Percentiles rank a stretch among this genome's conserved stretches.
These are phyloP conservation scores for Conus ventricosus DNA, from an alignment of 1,140 invertebrate genomes.

Conservation along the genomic window DNA sequence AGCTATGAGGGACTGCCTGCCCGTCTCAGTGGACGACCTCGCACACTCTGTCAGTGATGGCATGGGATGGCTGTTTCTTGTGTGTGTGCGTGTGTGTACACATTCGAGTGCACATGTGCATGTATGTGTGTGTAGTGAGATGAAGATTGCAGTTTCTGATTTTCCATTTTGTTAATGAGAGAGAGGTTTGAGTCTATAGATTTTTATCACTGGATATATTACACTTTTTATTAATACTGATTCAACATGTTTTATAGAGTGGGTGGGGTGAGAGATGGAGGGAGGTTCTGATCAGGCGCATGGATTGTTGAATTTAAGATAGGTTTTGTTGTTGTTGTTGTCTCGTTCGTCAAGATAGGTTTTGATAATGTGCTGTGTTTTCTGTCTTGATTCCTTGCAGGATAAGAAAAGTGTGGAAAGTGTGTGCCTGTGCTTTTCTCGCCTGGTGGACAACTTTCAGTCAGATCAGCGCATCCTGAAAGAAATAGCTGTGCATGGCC, in stretches of 20 bases:
- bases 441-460: slow-evolving; percentile 98
- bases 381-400: slow-evolving; percentile 63
- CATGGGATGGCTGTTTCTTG: no score
- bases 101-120: no score
- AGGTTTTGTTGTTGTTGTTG: background rate
- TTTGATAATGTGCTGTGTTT: background rate
- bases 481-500: slow-evolving; percentile 94
- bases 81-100: no score
- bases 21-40: slow-evolving; percentile 88
- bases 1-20: slow-evolving; percentile 92
- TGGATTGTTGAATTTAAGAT: background rate
- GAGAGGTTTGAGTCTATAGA: no score
- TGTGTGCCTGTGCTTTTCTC: slow-evolving; percentile 94
- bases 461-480: slow-evolving; percentile 91
- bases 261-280: background rate
- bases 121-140: background rate
- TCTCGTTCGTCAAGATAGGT: background rate
- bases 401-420: slow-evolving; percentile 99
- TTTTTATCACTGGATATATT: no score
- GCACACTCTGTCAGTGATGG: slow-evolving; percentile 83
- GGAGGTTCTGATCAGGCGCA: background rate
- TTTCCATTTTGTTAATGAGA: background rate
- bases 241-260: no score
- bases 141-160: background rate
- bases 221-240: no score